Conservation (phyloP, 2,888 invertebrate genomes). For the Lasioglossum villosulum region DNA sequence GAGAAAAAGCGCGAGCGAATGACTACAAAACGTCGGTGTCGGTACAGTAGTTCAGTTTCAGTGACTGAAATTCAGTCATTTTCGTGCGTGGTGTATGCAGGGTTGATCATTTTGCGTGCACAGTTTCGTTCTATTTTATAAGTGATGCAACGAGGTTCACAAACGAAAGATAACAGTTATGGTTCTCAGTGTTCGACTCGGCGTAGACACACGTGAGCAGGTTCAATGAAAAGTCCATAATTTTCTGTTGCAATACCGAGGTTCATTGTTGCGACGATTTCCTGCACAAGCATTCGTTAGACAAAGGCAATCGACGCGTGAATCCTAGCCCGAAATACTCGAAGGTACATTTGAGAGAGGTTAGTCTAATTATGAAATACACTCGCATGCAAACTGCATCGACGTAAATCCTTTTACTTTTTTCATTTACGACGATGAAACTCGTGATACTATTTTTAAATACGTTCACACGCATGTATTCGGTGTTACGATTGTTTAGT, state of each 20-base stretch:
- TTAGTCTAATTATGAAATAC: conserved; percentile 36
- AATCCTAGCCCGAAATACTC: not conserved
- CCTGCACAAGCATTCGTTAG: conserved; percentile 21
- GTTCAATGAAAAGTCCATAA: not conserved
- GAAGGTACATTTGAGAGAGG: conserved; percentile 31
- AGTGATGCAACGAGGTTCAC: not conserved
- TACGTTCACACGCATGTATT: not conserved
- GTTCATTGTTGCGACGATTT: not conserved
- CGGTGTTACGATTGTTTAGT: not conserved
- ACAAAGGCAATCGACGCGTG: conserved; percentile 8
- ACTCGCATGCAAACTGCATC: not conserved
- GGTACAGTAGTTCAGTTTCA: conserved; percentile 1
- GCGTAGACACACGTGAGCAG: not conserved
- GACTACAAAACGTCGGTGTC: conserved; percentile 33
- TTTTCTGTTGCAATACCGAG: not conserved
- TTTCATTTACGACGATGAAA: too few relatives aligned
- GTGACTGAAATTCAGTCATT: conserved; percentile 39
- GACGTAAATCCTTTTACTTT: not conserved
- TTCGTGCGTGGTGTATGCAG: conserved; percentile 20
- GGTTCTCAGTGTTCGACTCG: not conserved
- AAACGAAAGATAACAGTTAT: conserved; percentile 16
- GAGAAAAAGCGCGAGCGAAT: conserved; percentile 45
- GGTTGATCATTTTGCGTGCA: not conserved
- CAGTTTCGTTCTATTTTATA: conserved; percentile 22
- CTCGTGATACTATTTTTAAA: not conserved